phyloP scores from a whole-genome alignment of 1,140 invertebrate species.

The silkworm (Bombyx mori) region DNA sequence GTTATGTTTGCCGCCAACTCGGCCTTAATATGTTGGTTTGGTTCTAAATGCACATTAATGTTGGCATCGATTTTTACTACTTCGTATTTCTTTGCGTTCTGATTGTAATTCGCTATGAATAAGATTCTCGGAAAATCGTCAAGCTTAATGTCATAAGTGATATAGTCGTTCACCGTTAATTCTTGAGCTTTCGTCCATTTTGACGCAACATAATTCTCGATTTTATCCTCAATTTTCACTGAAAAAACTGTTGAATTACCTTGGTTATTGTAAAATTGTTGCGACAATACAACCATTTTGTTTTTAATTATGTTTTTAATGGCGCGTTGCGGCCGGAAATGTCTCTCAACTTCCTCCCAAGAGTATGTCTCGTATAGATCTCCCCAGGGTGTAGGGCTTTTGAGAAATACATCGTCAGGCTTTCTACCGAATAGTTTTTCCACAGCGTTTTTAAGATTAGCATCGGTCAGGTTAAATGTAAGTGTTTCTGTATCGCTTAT shows the following conservation, averaged over 20 bases:
- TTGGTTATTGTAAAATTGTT: too few relatives aligned
- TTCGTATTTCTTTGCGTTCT: too few relatives aligned
- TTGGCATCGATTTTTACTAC: too few relatives aligned
- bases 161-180: not conserved
- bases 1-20: slow-evolving; percentile 21
- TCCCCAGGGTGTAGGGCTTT: slow-evolving; percentile 20
- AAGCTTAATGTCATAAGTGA: too few relatives aligned
- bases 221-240: slow-evolving; percentile 4
- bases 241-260: slow-evolving; percentile 6
- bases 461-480: slow-evolving; percentile 13
- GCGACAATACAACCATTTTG: too few relatives aligned
- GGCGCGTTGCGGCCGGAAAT: slow-evolving; percentile 7
- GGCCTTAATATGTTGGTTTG: slow-evolving; percentile 20
- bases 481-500: slow-evolving; percentile 14
- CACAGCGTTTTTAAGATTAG: slow-evolving; percentile 11
- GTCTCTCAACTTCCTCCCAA: slow-evolving; percentile 17
- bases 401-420: slow-evolving; percentile 18
- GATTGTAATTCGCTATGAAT: too few relatives aligned
- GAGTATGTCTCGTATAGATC: slow-evolving; percentile 21
- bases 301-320: too few relatives aligned
- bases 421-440: slow-evolving; percentile 5
- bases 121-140: too few relatives aligned
- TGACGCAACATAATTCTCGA: slow-evolving; percentile 12
- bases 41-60: slow-evolving; percentile 16
- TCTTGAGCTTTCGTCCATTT: slow-evolving; percentile 7